A percentile compares a stretch with the other conserved stretches of the same genome.
Conservation (phyloP, 2,888 invertebrate species). For the Eueremaeus valkanovi region DNA sequence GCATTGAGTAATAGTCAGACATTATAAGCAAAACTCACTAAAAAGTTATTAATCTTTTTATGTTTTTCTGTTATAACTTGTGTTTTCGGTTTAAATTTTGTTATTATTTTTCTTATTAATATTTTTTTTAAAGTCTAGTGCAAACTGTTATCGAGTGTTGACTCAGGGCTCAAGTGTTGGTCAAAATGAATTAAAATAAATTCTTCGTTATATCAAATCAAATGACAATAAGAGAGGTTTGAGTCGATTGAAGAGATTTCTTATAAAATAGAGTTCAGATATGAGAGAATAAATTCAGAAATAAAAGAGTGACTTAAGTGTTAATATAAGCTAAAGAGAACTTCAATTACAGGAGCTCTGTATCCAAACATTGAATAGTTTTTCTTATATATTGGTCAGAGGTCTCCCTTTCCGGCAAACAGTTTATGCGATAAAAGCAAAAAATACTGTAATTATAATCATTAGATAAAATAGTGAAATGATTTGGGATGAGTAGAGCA, state of each 20-base stretch:
- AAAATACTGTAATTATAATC: slow-evolving; percentile 18
- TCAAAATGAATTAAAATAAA: background rate
- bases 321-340: background rate
- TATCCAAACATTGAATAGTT: too few species aligned
- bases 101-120: background rate
- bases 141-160: background rate
- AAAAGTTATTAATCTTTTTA: slow-evolving; percentile 28
- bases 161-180: background rate
- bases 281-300: too few species aligned
- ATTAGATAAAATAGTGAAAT: background rate
- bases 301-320: background rate
- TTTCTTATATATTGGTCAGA: background rate
- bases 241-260: background rate
- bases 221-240: background rate
- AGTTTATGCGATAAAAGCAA: background rate
- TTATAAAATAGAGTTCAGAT: background rate
- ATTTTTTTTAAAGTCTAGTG: background rate
- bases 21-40: background rate
- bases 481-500: slow-evolving; percentile 14
- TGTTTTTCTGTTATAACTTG: background rate
- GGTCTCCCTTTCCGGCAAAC: background rate
- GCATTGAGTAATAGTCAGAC: background rate
- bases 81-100: background rate
- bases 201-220: background rate
- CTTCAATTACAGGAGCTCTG: background rate